Conservation (phyloP, 2,113 vertebrate genomes). For the Brachypodius melanocephalos region DNA sequence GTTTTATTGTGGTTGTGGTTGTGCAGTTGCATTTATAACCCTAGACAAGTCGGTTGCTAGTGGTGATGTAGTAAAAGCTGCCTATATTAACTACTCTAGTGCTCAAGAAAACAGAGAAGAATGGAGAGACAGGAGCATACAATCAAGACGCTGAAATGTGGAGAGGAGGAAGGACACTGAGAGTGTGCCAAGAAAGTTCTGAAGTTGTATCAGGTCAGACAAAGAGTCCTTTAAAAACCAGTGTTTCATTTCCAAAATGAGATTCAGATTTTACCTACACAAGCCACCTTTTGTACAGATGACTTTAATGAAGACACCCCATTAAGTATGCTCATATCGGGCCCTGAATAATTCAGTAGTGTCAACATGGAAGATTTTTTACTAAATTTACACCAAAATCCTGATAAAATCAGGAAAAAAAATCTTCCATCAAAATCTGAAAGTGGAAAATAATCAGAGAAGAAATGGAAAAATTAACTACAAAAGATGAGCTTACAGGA, state of each 20-base stretch:
- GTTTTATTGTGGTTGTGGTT: not conserved
- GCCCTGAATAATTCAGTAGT: not conserved
- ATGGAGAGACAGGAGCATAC: not conserved
- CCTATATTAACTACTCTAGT: not conserved
- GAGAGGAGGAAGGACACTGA: not conserved
- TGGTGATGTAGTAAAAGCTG: not conserved
- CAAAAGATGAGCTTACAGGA: not conserved
- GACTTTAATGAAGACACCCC: not conserved
- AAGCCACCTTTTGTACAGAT: not conserved
- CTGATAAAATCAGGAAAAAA: not conserved
- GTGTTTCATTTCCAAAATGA: not conserved
- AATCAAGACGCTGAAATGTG: not conserved
- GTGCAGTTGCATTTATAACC: not conserved
- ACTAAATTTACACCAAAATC: not conserved
- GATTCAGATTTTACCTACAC: not conserved
- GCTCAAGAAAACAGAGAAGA: not conserved
- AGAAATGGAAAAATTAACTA: not conserved
- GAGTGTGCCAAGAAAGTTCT: not conserved
- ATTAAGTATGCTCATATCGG: not conserved
- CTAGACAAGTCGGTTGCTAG: not conserved
- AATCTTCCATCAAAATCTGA: not conserved
- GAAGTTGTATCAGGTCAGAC: not conserved
- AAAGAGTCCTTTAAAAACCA: not conserved
- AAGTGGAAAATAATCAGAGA: not conserved
- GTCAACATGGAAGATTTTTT: not conserved